Conservation (phyloP, 1,140 invertebrate species). For the Samia ricini region DNA sequence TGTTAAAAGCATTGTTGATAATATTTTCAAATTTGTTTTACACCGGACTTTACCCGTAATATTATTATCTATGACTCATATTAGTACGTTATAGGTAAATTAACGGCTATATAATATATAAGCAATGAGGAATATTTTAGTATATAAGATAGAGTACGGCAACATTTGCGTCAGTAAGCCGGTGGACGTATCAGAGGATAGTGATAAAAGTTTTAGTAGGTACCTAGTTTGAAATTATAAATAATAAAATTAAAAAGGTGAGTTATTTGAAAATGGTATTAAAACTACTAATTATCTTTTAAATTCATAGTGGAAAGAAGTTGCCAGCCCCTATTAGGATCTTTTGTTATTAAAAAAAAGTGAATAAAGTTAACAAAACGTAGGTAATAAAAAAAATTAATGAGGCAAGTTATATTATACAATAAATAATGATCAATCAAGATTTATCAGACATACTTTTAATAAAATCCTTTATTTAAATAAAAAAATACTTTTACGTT, state of each 20-base stretch:
- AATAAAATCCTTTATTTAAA: too few relatives aligned
- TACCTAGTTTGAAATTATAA: neutral
- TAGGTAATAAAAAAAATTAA: too few relatives aligned
- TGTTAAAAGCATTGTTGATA: neutral
- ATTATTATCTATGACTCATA: slow-evolving; percentile 3
- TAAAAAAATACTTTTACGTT: too few relatives aligned
- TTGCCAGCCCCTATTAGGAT: too few relatives aligned
- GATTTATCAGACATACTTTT: too few relatives aligned
- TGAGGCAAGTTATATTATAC: too few relatives aligned
- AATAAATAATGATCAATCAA: too few relatives aligned
- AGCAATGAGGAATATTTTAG: neutral
- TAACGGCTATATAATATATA: neutral
- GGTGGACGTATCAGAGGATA: neutral
- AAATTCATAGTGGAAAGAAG: too few relatives aligned
- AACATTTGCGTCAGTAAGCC: neutral
- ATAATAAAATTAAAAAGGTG: neutral
- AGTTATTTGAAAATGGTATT: neutral
- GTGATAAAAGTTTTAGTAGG: neutral
- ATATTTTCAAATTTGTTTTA: neutral
- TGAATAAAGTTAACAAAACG: neutral
- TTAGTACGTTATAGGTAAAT: neutral
- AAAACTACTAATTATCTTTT: too few relatives aligned
- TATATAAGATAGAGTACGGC: neutral
- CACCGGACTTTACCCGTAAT: neutral
- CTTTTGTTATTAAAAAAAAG: too few relatives aligned